These are phyloP conservation scores for Falco naumanni DNA, from an alignment of 2,797 vertebrate genomes.

Conservation along the genomic window DNA sequence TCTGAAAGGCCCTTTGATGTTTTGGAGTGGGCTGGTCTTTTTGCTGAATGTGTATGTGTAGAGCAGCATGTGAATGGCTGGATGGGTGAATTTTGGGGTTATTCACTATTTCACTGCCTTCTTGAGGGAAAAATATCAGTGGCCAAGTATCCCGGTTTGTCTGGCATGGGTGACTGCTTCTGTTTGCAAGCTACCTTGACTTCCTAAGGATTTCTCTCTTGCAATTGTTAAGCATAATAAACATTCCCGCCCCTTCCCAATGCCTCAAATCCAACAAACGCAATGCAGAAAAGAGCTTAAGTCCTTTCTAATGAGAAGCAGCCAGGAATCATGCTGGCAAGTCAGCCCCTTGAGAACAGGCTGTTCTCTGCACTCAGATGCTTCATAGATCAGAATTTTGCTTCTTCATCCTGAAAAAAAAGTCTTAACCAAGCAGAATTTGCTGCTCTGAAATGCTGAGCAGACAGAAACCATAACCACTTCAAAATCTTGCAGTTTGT, in stretches of 20 bases:
- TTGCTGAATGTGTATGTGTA: background rate
- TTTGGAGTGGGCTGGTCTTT: background rate
- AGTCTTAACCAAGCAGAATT: background rate
- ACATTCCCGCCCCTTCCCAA: background rate
- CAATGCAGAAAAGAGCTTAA: background rate
- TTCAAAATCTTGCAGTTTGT: background rate
- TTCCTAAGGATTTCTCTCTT: background rate
- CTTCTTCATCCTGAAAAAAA: background rate
- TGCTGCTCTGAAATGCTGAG: background rate
- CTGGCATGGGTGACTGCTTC: background rate
- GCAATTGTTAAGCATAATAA: background rate
- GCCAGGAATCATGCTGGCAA: background rate
- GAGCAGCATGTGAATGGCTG: background rate
- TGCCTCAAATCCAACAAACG: background rate
- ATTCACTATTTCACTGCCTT: background rate
- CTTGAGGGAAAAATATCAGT: background rate
- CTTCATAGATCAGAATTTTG: background rate
- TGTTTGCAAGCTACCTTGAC: background rate
- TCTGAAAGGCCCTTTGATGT: background rate
- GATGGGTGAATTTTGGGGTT: background rate
- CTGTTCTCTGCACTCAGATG: background rate
- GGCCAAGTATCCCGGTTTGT: background rate
- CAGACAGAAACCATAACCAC: background rate
- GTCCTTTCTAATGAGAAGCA: constrained; percentile 20
- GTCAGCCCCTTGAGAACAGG: background rate